These are phyloP conservation scores for Megalopta genalis DNA, from an alignment of 1,140 invertebrate genomes.

Conservation along the genomic window DNA sequence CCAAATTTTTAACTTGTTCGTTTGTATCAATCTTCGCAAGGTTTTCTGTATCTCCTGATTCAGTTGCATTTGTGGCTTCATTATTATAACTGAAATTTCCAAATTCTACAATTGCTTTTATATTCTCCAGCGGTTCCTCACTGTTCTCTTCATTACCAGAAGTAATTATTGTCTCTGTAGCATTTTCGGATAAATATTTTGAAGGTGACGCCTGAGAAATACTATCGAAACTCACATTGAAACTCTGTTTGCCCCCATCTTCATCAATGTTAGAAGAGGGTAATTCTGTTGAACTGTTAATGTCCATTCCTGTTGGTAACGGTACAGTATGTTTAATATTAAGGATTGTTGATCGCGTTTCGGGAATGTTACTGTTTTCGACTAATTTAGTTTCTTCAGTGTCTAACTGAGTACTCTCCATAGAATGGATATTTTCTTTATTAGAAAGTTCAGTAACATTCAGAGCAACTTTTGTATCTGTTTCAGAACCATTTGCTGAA, in stretches of 20 bases:
- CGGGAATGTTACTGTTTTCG: background rate
- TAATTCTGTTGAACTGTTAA: background rate
- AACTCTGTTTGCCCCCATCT: background rate
- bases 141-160: background rate
- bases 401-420: background rate
- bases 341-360: background rate
- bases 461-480: slow-evolving; percentile 12
- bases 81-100: background rate
- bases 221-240: background rate
- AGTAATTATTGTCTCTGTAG: background rate
- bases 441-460: background rate
- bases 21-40: background rate
- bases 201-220: too few species aligned
- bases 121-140: background rate
- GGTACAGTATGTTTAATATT: background rate
- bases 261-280: background rate
- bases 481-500: slow-evolving; percentile 50
- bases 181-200: background rate
- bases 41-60: slow-evolving; percentile 10
- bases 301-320: background rate
- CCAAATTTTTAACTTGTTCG: background rate
- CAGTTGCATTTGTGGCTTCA: slow-evolving; percentile 22
- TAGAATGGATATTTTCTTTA: background rate
- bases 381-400: background rate
- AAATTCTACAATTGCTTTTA: background rate